A percentile compares a stretch with the other conserved stretches of the same genome.
Conservation (phyloP, 2,888 invertebrate genomes). For the Ctenicera cuprea region DNA sequence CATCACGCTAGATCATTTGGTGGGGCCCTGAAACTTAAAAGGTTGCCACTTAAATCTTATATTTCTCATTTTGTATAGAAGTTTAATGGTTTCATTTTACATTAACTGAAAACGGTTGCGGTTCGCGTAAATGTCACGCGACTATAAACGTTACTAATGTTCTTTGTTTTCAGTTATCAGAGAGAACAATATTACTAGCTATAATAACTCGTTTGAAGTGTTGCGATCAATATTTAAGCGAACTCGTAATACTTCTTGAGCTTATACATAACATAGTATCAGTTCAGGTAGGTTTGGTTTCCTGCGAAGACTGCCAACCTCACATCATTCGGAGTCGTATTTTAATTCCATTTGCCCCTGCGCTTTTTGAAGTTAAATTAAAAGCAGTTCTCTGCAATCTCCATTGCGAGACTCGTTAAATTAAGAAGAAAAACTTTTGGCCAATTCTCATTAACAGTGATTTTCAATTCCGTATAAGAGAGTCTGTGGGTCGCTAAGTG, state of each 20-base stretch:
- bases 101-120: conserved; percentile 41
- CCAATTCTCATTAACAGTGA: conserved; percentile 57
- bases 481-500: conserved; percentile 47
- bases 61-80: conserved; percentile 30
- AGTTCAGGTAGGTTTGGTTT: neutral
- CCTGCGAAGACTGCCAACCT: neutral
- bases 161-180: conserved; percentile 38
- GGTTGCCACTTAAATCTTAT: conserved; percentile 43
- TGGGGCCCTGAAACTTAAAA: conserved; percentile 38
- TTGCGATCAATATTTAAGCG: conserved; percentile 18
- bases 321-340: conserved; percentile 14
- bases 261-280: neutral
- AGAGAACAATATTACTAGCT: conserved; percentile 27
- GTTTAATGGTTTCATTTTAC: conserved; percentile 45
- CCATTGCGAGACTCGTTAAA: conserved; percentile 43
- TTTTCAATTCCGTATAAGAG: conserved; percentile 57
- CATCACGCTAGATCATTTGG: conserved; percentile 40
- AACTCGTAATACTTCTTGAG: conserved; percentile 1
- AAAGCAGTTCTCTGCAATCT: conserved; percentile 33
- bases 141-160: conserved; percentile 42
- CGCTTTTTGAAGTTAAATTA: conserved; percentile 40
- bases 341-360: conserved; percentile 27
- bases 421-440: conserved; percentile 56
- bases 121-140: conserved; percentile 49
- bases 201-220: conserved; percentile 28